phyloP scores from a whole-genome alignment of 2,888 invertebrate genomes.

The Drosophila putrida region DNA sequence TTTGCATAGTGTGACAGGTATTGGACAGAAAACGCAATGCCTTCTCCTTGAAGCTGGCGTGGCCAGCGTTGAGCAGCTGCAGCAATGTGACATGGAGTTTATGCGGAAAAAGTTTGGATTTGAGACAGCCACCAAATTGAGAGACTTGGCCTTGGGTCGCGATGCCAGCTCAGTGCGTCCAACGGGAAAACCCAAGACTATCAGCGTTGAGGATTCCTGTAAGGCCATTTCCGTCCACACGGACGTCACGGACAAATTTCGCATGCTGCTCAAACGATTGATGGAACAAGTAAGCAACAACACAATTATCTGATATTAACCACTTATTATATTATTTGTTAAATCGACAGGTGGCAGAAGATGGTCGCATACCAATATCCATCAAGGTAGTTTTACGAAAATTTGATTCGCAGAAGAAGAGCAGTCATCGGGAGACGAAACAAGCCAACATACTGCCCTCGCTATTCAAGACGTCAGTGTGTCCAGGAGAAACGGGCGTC shows the following conservation, averaged over 20 bases:
- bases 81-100: conserved; percentile 87
- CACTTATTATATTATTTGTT: not conserved
- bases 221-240: conserved; percentile 90
- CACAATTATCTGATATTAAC: accelerated
- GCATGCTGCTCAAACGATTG: conserved; percentile 89
- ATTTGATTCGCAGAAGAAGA: conserved; percentile 89
- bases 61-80: conserved; percentile 89
- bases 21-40: conserved; percentile 90
- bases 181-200: conserved; percentile 91
- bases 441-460: conserved; percentile 91
- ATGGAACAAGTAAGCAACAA: conserved; percentile 87
- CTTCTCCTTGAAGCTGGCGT: conserved; percentile 89
- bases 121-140: conserved; percentile 89
- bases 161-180: conserved; percentile 91
- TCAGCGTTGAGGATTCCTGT: conserved; percentile 93
- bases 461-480: conserved; percentile 86
- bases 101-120: conserved; percentile 89
- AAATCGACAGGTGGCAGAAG: conserved; percentile 86
- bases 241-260: conserved; percentile 91
- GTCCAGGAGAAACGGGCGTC: conserved; percentile 80
- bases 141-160: conserved; percentile 90
- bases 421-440: conserved; percentile 90
- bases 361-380: conserved; percentile 92
- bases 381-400: conserved; percentile 91
- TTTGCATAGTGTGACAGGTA: conserved; percentile 90